Evolutionary conservation across 2,797 vertebrate genomes (phyloP), one percentile per base, ranked within the genome.

Genomic region (Gobio occitaniae): DNA sequence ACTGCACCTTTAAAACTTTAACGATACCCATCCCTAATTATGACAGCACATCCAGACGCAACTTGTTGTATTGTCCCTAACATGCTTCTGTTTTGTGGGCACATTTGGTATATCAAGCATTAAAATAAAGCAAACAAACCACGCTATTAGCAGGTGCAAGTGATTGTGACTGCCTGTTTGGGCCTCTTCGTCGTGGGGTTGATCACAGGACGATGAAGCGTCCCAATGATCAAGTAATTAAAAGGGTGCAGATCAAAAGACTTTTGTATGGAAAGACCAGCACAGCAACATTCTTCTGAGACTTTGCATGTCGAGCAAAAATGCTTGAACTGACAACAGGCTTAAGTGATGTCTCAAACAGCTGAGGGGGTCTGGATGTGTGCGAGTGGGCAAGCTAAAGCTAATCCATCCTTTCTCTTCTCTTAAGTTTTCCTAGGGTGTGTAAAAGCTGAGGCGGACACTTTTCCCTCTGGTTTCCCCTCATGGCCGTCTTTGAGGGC

Each of bases 391-490:
- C 85, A 86, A 88, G 86, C 88, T 90, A 70, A 77, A 80, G 86
- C 82, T 70, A 92, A 91, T 91, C 88, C 90, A 87, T 15, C 83
- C 85, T 86, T 88, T 91, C 91, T 44, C 48, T 81, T 63, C 81
- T 25, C 19, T 12, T 9, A 3, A 6, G 48, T 66, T 32, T 47
- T 77, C 78, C 36, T 54, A 87, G 87, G 80, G 86, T 78, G 85
- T 87, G 86, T 93, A 95, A 93, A 84, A 92, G 91, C 91, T 88
- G 91, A 91, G 90, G 86, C 83, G 63, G 88, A 89, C 85, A 83
- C 84, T 90, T 90, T 90, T 90, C 88, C 86, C 78, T 87, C 80
- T 87, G 84, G 85, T 87, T 84, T 86, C 87, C 87, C 44, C 44
- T 47, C 29, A 86, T 88, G 86, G 83, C 88, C 87, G 87, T 56